phyloP scores from a whole-genome alignment of 2,888 invertebrate genomes.

The Trachelus troglodyta region DNA sequence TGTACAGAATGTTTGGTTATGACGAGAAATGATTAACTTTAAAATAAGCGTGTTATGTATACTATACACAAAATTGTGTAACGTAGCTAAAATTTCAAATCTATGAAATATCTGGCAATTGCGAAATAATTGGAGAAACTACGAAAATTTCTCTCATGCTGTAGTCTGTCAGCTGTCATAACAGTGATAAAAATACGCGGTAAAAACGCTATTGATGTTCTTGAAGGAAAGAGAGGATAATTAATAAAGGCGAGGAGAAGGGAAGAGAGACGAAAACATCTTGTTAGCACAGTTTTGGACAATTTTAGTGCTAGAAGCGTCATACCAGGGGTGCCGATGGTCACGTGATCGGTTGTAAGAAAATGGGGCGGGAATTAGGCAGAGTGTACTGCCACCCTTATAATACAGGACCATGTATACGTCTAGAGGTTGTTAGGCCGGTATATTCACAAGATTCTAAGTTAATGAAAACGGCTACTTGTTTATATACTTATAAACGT shows the following conservation, averaged over 20 bases:
- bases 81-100: not conserved
- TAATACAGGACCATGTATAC: not conserved
- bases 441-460: not conserved
- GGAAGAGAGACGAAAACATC: not conserved
- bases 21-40: not conserved
- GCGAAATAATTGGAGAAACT: not conserved
- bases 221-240: not conserved
- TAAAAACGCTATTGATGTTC: not conserved
- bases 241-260: not conserved
- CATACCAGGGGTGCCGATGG: not conserved
- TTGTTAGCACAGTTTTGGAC: not conserved
- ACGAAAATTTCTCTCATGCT: not conserved
- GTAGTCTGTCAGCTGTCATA: not conserved
- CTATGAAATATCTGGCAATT: not conserved
- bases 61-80: not conserved
- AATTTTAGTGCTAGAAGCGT: not conserved
- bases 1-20: not conserved
- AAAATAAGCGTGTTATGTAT: not conserved
- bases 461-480: not conserved
- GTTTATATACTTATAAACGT: constrained; percentile 1
- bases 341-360: not conserved
- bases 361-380: not conserved
- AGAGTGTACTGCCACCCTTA: not conserved
- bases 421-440: not conserved
- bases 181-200: not conserved